phyloP scores from a whole-genome alignment of 2,113 vertebrate species.

The Leptodactylus fuscus region DNA sequence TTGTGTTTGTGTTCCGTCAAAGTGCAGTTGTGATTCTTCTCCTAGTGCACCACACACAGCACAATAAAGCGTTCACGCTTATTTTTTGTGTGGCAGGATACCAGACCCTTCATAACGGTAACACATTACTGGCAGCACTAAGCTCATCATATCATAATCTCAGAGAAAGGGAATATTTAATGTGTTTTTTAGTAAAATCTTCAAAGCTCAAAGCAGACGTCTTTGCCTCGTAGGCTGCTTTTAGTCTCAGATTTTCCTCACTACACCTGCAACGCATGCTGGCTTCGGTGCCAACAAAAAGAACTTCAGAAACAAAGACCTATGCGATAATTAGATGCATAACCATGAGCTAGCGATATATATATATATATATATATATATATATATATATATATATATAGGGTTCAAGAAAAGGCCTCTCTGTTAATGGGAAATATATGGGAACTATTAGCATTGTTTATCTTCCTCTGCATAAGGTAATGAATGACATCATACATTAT shows the following conservation, averaged over 20 bases:
- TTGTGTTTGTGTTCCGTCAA: background rate
- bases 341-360: conserved; percentile 6
- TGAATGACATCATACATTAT: no score
- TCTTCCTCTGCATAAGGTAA: background rate
- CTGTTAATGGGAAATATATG: conserved; percentile 5
- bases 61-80: conserved; percentile 16
- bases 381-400: background rate
- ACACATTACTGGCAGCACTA: conserved; percentile 38
- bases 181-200: conserved; percentile 55
- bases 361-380: no score
- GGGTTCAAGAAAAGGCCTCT: conserved; percentile 2
- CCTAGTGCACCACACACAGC: background rate
- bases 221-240: conserved; percentile 57
- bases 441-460: background rate
- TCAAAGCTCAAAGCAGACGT: conserved; percentile 51
- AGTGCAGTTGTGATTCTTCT: background rate
- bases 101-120: conserved; percentile 30
- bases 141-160: conserved; percentile 41
- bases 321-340: conserved; percentile 22
- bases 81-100: conserved; percentile 4
- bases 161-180: conserved; percentile 55
- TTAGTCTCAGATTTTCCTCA: conserved; percentile 45
- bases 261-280: conserved; percentile 41
- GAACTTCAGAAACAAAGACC: conserved; percentile 49
- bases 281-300: conserved; percentile 41